Percentiles rank a stretch among this genome's conserved stretches.
These are phyloP conservation scores for Troides aeacus DNA, from an alignment of 2,888 invertebrate species.

Conservation along the genomic window DNA sequence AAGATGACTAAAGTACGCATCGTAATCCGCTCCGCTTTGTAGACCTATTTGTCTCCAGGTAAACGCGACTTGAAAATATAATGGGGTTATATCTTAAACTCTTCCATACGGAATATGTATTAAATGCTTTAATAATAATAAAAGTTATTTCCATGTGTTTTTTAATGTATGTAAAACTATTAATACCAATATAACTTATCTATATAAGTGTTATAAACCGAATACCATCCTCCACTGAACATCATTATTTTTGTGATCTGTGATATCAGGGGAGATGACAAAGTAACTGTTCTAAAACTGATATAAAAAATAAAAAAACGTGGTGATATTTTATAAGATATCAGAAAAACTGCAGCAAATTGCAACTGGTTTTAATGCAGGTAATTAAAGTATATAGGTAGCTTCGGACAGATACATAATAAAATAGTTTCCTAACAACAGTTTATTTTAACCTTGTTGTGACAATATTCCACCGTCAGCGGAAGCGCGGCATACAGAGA, in stretches of 20 bases:
- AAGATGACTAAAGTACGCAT: conserved; percentile 62
- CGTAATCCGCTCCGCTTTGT: conserved; percentile 55
- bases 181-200: neutral
- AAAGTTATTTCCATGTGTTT: neutral
- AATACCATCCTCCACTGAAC: too few relatives aligned
- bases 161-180: neutral
- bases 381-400: too few relatives aligned
- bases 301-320: too few relatives aligned
- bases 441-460: conserved; percentile 14
- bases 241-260: too few relatives aligned
- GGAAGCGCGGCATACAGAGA: conserved; percentile 11
- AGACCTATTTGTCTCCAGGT: conserved; percentile 32
- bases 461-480: conserved; percentile 16
- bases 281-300: too few relatives aligned
- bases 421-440: neutral
- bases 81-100: conserved; percentile 5
- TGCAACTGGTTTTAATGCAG: too few relatives aligned
- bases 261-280: too few relatives aligned
- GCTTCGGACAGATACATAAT: too few relatives aligned
- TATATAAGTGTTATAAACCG: neutral
- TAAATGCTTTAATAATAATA: neutral
- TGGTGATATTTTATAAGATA: too few relatives aligned
- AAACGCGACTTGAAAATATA: conserved; percentile 30
- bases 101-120: neutral
- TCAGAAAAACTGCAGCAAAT: too few relatives aligned